phyloP scores from a whole-genome alignment of 1,140 invertebrate species.

The Dryas iulia region DNA sequence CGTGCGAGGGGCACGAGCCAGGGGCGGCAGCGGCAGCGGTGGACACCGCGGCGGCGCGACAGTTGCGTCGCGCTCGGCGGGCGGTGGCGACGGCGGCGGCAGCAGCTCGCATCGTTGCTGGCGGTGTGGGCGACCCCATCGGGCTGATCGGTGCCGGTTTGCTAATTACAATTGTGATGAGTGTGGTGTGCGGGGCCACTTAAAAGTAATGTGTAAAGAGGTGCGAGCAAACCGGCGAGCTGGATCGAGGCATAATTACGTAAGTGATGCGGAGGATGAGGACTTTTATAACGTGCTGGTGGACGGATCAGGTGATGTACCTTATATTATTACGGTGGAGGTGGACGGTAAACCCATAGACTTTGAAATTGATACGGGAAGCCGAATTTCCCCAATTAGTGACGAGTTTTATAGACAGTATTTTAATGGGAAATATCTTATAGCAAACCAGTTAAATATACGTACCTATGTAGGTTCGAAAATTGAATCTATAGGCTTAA shows the following conservation, averaged over 20 bases:
- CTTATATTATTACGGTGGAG: conserved; percentile 25
- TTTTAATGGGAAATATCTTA: conserved; percentile 26
- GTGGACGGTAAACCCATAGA: conserved; percentile 8
- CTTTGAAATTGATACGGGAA: conserved; percentile 27
- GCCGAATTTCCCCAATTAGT: conserved; percentile 26
- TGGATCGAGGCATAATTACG: conserved; percentile 8
- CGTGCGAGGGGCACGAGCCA: neutral
- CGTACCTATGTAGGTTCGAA: conserved; percentile 32
- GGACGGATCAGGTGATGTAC: conserved; percentile 28
- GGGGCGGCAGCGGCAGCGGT: conserved; percentile 6
- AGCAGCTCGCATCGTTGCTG: conserved; percentile 10
- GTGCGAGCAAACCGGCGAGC: neutral
- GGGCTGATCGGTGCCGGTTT: conserved; percentile 24
- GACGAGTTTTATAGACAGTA: conserved; percentile 22
- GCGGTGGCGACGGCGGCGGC: neutral
- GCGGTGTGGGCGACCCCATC: conserved; percentile 27
- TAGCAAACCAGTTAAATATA: conserved; percentile 31
- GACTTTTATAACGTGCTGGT: conserved; percentile 31
- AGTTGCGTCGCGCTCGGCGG: conserved; percentile 4
- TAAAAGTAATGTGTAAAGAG: conserved; percentile 15
- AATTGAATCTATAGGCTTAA: conserved; percentile 36
- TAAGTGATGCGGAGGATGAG: conserved; percentile 16
- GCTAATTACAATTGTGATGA: conserved; percentile 32
- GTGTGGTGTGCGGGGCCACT: conserved; percentile 17
- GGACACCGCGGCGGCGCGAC: neutral